Evolutionary conservation across 1,140 invertebrate species (phyloP).

Genomic region (Lepidurus couesii): DNA sequence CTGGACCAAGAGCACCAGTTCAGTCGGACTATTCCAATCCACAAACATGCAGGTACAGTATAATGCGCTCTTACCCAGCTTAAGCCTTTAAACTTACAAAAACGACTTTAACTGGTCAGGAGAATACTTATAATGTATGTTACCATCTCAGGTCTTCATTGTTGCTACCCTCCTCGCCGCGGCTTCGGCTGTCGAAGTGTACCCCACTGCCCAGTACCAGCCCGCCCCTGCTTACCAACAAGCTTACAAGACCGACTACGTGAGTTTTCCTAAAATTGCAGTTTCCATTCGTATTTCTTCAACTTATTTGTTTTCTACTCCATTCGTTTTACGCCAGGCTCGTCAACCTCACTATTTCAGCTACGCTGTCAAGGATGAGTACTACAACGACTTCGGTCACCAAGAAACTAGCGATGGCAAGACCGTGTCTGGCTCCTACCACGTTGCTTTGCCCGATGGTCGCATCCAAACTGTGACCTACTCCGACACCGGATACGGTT

Average conservation of each 20-base stretch:
- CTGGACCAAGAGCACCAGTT: neutral
- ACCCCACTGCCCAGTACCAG: constrained; percentile 23
- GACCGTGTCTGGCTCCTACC: constrained; percentile 59
- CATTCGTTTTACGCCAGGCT: neutral
- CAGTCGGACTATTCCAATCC: neutral
- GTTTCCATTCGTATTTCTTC: neutral
- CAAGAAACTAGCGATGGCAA: constrained; percentile 58
- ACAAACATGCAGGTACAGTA: constrained; percentile 27
- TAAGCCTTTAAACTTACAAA: neutral
- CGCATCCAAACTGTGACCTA: constrained; percentile 42
- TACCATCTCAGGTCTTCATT: neutral
- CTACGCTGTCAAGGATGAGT: constrained; percentile 61
- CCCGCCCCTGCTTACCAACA: constrained; percentile 26
- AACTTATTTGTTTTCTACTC: neutral
- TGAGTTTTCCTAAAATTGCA: neutral
- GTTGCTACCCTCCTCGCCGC: constrained; percentile 9
- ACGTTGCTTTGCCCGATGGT: constrained; percentile 68
- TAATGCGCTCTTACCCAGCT: no score
- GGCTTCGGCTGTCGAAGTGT: neutral
- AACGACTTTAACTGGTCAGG: neutral
- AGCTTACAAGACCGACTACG: constrained; percentile 3
- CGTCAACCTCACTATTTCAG: constrained; percentile 58
- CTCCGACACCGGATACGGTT: constrained; percentile 36
- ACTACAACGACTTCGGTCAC: constrained; percentile 67
- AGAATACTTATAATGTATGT: neutral